Conservation (phyloP, 2,888 invertebrate genomes). For the Capitulum mitella region DNA sequence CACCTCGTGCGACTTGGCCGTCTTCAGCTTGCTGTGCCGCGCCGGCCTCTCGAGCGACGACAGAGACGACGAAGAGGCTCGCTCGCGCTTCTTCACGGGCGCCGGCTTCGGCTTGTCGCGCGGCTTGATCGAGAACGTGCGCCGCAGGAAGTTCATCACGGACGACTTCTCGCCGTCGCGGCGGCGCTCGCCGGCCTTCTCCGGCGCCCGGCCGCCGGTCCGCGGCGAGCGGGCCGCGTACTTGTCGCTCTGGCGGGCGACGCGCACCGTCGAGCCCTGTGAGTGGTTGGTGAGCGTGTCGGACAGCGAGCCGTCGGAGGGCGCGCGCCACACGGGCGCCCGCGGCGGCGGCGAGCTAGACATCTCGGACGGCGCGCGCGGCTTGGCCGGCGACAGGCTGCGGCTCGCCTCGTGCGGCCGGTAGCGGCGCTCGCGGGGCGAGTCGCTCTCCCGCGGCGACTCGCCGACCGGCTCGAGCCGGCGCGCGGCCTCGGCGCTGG, state of each 20-base stretch:
- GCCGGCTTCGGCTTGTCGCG: not conserved
- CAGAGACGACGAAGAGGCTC: not conserved
- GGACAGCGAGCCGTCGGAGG: not conserved
- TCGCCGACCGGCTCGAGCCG: conserved; percentile 1
- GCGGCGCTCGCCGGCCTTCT: not conserved
- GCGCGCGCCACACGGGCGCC: not conserved
- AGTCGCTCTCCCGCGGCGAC: not conserved
- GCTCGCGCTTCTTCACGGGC: conserved; percentile 9
- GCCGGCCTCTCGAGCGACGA: not conserved
- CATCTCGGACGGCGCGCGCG: not conserved
- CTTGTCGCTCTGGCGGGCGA: not conserved
- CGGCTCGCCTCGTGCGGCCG: not conserved
- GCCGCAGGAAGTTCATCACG: conserved; percentile 7
- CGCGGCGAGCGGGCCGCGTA: not conserved
- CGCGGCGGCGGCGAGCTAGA: conserved; percentile 2
- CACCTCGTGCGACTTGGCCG: conserved; percentile 6
- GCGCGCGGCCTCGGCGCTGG: not conserved
- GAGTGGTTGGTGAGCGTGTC: conserved; percentile 2
- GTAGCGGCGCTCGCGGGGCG: not conserved
- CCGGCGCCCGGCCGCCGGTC: not conserved
- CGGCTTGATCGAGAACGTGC: conserved; percentile 1
- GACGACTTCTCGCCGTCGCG: too few species aligned
- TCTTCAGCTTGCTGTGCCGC: conserved; percentile 16
- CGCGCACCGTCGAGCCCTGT: not conserved
- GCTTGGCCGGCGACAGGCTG: not conserved